These are phyloP conservation scores for Eubasilissa splendida DNA, from an alignment of 2,888 invertebrate genomes.

Conservation along the genomic window DNA sequence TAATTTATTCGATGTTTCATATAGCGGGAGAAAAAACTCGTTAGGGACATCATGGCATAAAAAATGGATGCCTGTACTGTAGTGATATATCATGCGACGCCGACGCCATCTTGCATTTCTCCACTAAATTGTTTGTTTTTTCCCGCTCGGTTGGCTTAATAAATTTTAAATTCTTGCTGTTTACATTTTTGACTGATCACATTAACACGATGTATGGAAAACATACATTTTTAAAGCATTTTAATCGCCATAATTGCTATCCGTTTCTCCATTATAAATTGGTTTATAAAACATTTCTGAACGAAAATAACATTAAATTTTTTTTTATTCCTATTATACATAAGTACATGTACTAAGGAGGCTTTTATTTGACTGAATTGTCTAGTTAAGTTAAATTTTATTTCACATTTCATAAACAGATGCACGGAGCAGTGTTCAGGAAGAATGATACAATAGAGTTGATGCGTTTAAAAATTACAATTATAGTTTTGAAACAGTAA, in stretches of 20 bases:
- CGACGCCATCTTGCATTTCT: neutral
- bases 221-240: neutral
- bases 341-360: too few species aligned
- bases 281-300: too few species aligned
- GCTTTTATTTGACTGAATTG: too few species aligned
- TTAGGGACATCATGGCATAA: neutral
- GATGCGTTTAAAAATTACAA: too few species aligned
- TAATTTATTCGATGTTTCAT: conserved; percentile 1
- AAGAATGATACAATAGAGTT: too few species aligned
- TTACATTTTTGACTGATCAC: conserved; percentile 1
- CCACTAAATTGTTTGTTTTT: conserved; percentile 1
- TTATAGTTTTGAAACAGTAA: too few species aligned
- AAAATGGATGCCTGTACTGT: conserved; percentile 8
- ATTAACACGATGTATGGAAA: neutral
- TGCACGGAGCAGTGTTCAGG: too few species aligned
- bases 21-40: neutral
- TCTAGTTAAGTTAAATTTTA: too few species aligned
- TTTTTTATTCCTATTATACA: too few species aligned
- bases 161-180: too few species aligned
- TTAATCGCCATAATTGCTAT: neutral
- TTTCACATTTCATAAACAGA: too few species aligned
- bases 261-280: neutral
- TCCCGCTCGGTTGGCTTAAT: neutral
- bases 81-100: neutral
- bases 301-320: too few species aligned